phyloP scores from a whole-genome alignment of 2,113 vertebrate species.

The Pithys albifrons region DNA sequence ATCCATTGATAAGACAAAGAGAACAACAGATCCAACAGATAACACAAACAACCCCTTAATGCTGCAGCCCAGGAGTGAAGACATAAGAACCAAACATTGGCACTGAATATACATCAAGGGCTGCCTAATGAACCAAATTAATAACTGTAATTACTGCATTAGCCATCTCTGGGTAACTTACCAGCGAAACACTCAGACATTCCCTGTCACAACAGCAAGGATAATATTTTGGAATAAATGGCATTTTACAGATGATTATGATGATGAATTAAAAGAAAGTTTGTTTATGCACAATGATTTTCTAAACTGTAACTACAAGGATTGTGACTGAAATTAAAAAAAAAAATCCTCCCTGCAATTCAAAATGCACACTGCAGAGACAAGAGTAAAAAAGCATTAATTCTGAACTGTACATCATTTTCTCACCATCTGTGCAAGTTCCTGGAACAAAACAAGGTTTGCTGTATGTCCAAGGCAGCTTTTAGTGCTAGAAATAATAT shows the following conservation, averaged over 20 bases:
- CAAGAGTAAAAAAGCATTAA: background rate
- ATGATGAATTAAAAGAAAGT: background rate
- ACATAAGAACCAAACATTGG: background rate
- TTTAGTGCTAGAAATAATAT: background rate
- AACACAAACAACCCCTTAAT: background rate
- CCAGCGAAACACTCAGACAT: background rate
- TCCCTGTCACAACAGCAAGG: background rate
- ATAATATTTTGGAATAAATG: background rate
- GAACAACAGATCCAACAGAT: background rate
- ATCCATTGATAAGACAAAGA: background rate
- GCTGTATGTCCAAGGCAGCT: background rate
- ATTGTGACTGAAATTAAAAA: background rate
- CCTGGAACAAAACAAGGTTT: background rate
- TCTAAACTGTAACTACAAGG: background rate
- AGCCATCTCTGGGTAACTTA: background rate
- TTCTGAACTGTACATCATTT: constrained; percentile 30
- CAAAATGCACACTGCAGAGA: background rate
- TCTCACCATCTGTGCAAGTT: constrained; percentile 35
- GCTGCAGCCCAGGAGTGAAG: background rate
- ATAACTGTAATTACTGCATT: constrained; percentile 28
- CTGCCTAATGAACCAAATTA: constrained; percentile 12
- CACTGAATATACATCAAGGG: background rate
- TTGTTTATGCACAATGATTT: background rate
- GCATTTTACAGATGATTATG: background rate
- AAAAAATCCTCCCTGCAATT: background rate